A percentile compares a stretch with the other conserved stretches of the same genome.
These are phyloP conservation scores for Dipus sagitta DNA, from an alignment of 2,797 vertebrate species.

Conservation along the genomic window DNA sequence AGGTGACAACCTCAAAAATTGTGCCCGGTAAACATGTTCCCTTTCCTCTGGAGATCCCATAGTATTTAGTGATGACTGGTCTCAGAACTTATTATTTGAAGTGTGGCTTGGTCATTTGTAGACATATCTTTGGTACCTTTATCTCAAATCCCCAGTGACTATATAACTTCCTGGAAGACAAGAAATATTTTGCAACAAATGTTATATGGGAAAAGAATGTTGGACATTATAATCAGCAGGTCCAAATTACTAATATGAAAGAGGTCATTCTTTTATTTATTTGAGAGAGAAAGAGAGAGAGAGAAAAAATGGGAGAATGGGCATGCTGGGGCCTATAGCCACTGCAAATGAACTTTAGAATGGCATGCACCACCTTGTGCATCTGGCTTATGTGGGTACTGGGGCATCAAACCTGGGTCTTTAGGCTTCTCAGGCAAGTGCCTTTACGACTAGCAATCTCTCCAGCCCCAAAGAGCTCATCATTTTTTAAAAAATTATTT, in stretches of 20 bases:
- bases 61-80: not conserved
- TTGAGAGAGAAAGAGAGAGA: too few species aligned
- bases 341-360: too few species aligned
- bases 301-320: too few species aligned
- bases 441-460: too few species aligned
- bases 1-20: not conserved
- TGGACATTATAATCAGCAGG: not conserved
- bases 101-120: not conserved
- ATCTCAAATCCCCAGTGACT: not conserved
- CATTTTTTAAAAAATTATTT: not conserved
- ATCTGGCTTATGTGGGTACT: too few species aligned
- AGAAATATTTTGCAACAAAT: slow-evolving; percentile 34
- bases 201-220: not conserved
- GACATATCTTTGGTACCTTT: not conserved
- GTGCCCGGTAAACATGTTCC: not conserved
- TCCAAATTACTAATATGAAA: not conserved
- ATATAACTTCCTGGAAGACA: slow-evolving; percentile 30
- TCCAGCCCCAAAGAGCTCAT: too few species aligned
- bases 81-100: not conserved
- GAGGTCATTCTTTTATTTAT: not conserved
- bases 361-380: too few species aligned
- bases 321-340: too few species aligned
- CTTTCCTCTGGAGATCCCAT: not conserved
- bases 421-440: too few species aligned
- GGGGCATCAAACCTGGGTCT: too few species aligned